These are phyloP conservation scores for Oreochromis aureus DNA, from an alignment of 2,113 vertebrate species.

Conservation along the genomic window DNA sequence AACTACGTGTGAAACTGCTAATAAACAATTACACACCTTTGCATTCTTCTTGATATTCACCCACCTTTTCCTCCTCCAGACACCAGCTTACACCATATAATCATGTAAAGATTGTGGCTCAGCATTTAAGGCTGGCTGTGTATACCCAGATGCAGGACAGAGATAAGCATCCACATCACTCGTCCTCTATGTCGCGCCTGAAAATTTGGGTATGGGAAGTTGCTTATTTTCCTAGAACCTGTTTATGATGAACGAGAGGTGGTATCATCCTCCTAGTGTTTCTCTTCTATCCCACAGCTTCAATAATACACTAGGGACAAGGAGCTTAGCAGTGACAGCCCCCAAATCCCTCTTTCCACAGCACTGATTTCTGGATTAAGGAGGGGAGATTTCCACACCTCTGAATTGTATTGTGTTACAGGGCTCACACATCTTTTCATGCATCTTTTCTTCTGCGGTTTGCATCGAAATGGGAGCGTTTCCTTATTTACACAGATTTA, in stretches of 20 bases:
- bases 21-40: slow-evolving; percentile 9
- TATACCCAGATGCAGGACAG: slow-evolving; percentile 8
- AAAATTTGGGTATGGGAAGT: slow-evolving; percentile 16
- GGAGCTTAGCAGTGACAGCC: slow-evolving; percentile 62
- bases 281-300: slow-evolving; percentile 31
- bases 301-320: slow-evolving; percentile 59
- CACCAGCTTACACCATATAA: neutral
- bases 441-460: slow-evolving; percentile 40
- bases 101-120: neutral
- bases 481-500: slow-evolving; percentile 53
- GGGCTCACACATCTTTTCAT: slow-evolving; percentile 56
- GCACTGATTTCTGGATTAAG: slow-evolving; percentile 67
- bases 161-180: slow-evolving; percentile 25
- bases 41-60: neutral
- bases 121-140: neutral
- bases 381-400: slow-evolving; percentile 65
- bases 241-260: slow-evolving; percentile 34
- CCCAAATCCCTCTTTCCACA: slow-evolving; percentile 65
- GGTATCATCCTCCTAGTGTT: slow-evolving; percentile 36
- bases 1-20: neutral
- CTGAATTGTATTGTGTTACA: slow-evolving; percentile 53
- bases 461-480: slow-evolving; percentile 39
- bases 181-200: neutral
- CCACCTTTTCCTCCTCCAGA: neutral
- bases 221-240: slow-evolving; percentile 20